A percentile compares a stretch with the other conserved stretches of the same genome.
phyloP scores from a whole-genome alignment of 2,113 vertebrate genomes.

The Platysternon megacephalum region DNA sequence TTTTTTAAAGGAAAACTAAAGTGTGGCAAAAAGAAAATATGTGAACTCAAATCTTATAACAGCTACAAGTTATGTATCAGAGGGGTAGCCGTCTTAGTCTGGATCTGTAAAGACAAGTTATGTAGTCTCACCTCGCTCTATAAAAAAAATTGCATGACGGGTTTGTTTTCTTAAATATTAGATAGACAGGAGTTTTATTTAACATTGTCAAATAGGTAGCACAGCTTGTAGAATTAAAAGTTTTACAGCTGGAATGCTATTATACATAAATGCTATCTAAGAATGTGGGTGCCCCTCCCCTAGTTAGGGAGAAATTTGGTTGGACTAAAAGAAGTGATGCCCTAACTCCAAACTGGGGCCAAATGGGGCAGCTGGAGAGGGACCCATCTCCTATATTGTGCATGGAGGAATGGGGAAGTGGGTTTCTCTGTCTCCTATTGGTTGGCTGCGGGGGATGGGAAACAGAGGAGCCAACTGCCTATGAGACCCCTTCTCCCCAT shows the following conservation, averaged over 20 bases:
- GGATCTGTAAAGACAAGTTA: too few species aligned
- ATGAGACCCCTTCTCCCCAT: neutral
- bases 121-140: neutral
- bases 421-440: neutral
- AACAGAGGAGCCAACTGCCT: neutral
- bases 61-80: neutral
- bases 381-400: neutral
- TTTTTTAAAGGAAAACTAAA: neutral
- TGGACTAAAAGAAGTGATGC: neutral
- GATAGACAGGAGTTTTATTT: neutral
- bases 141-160: neutral
- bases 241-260: neutral
- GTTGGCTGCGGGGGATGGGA: neutral
- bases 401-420: rapidly evolving
- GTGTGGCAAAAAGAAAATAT: neutral
- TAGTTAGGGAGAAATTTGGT: neutral
- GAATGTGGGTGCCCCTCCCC: neutral
- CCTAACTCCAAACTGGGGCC: neutral
- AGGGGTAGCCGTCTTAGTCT: too few species aligned
- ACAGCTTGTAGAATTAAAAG: slow-evolving; percentile 29
- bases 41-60: rapidly evolving
- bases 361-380: neutral
- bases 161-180: neutral
- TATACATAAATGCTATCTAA: neutral
- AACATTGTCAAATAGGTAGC: slow-evolving; percentile 1